Evolutionary conservation across 2,888 invertebrate genomes (phyloP).

Genomic region (Brassicogethes aeneus): DNA sequence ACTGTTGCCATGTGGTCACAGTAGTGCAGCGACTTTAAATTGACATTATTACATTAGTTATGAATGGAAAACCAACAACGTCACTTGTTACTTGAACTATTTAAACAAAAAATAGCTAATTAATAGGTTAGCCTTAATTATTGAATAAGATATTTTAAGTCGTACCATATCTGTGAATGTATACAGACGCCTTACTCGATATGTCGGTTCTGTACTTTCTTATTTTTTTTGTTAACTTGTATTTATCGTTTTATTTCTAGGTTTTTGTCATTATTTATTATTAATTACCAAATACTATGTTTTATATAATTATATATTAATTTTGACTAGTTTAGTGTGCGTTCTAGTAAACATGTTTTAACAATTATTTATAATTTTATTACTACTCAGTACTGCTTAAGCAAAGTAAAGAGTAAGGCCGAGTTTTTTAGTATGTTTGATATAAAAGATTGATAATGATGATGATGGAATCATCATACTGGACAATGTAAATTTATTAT

Average conservation of each 20-base stretch:
- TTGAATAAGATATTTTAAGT: constrained; percentile 17
- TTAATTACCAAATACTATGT: constrained; percentile 34
- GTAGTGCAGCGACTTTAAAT: constrained; percentile 38
- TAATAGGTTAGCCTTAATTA: constrained; percentile 39
- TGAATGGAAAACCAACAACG: constrained; percentile 32
- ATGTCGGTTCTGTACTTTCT: constrained; percentile 27
- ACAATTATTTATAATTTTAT: constrained; percentile 16
- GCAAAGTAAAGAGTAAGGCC: constrained; percentile 25
- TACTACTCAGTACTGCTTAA: constrained; percentile 7
- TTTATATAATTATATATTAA: constrained; percentile 21
- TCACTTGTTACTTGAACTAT: constrained; percentile 37
- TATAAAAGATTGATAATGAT: constrained; percentile 15
- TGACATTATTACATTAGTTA: constrained; percentile 16
- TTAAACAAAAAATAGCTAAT: constrained; percentile 31
- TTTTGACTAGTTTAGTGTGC: constrained; percentile 29
- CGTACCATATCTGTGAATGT: constrained; percentile 38
- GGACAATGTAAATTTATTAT: constrained; percentile 23
- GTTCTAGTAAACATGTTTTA: constrained; percentile 27
- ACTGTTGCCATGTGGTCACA: constrained; percentile 40
- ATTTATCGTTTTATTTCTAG: neutral
- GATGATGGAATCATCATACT: no score
- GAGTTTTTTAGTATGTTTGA: constrained; percentile 21
- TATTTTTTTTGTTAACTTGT: constrained; percentile 17
- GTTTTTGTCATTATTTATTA: constrained; percentile 27
- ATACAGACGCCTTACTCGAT: constrained; percentile 34